Evolutionary conservation across 2,888 invertebrate species (phyloP), one percentile per base, ranked within the genome.

Genomic region (Lepas anatifera): DNA sequence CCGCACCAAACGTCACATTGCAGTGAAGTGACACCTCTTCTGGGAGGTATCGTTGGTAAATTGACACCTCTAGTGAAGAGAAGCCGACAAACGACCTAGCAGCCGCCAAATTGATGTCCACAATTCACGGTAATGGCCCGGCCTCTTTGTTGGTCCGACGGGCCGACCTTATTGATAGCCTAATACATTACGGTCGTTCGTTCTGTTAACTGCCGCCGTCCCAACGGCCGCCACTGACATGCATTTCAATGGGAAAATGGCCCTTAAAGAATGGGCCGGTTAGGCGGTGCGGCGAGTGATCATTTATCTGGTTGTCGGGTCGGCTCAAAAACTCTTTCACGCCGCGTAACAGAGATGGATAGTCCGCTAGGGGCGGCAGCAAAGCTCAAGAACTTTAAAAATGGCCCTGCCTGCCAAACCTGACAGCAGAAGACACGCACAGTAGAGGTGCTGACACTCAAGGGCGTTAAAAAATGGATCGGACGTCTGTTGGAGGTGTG

Each of bases 111-210:
- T 58, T 32, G 58, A 58, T 58, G 58, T 58, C 58, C 13, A 32
- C 58, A 58, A 58, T 58, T 58, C 58, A 58, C 58, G 32, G 32
- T 58, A 58, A 58, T 58, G 16, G 52, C 58, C 58, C 10, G 25
- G 8, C 18, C 58, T 27, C 58, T 58, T 58, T 58, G 58, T 52
- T 52, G 52, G 8, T 27, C 29, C 16, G 52, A 22, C 52, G 52
- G 50, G 22, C 16, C 29, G 29, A 41, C 52, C 52, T 52, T 52
- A 52, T 52, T 52, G 52, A 52, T 52, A 52, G 52, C 52, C 52
- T 52, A 52, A 52, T 52, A 52, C 29, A 52, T 52, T 52, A 52
- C 29, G 52, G 29, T 29, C 52, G 29, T 52, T 52, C 52, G 52
- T 52, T 52, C 29, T 52, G 52, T 29, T 52, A 52, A 52, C 52